These are phyloP conservation scores for Nothoprocta perdicaria DNA, from an alignment of 2,113 vertebrate species.

Conservation along the genomic window DNA sequence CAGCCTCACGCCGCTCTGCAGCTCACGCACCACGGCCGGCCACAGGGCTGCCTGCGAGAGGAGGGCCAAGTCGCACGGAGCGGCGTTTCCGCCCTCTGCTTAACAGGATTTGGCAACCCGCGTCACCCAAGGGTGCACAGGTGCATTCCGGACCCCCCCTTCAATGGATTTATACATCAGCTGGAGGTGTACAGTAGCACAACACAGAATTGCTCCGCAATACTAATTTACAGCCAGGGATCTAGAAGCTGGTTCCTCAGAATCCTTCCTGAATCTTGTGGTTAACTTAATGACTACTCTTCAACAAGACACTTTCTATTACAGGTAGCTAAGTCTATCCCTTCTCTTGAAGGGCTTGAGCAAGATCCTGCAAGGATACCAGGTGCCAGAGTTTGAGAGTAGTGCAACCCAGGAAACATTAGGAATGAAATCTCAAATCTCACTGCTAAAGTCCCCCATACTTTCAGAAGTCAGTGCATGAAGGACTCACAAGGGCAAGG, in stretches of 20 bases:
- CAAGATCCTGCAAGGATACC: not conserved
- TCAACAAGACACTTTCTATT: not conserved
- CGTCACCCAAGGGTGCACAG: not conserved
- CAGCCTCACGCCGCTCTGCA: slow-evolving; percentile 66
- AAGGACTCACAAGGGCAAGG: not conserved
- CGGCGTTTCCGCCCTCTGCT: not conserved
- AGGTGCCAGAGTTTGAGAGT: not conserved
- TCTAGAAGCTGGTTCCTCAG: not conserved
- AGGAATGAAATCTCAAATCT: not conserved
- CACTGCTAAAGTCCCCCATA: not conserved
- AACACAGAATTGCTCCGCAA: not conserved
- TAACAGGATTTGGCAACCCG: not conserved
- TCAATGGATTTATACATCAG: not conserved
- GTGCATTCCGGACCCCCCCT: not conserved
- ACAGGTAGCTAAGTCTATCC: not conserved
- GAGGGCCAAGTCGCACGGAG: not conserved
- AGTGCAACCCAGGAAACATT: not conserved
- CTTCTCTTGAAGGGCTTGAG: not conserved
- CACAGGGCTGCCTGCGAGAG: slow-evolving; percentile 46
- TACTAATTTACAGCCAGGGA: not conserved
- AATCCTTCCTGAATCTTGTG: not conserved
- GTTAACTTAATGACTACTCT: not conserved
- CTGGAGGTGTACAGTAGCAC: not conserved
- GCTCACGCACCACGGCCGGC: slow-evolving; percentile 62
- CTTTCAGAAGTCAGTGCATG: not conserved